phyloP scores from a whole-genome alignment of 2,888 invertebrate genomes.

The Limulus polyphemus region DNA sequence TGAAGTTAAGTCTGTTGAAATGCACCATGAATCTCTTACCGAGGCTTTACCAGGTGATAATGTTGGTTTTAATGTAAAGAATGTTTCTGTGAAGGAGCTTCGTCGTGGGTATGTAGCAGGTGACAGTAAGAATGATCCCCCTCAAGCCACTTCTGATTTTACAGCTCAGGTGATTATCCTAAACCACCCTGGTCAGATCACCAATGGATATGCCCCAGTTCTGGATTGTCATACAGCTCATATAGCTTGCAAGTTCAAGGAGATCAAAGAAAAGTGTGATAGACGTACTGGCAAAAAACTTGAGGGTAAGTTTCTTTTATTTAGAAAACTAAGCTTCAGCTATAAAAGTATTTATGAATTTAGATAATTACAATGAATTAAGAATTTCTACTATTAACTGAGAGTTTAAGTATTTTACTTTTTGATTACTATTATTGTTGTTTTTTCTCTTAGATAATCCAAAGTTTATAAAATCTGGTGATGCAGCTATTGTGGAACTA shows the following conservation, averaged over 20 bases:
- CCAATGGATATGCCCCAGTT: slow-evolving; percentile 97
- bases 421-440: too few species aligned
- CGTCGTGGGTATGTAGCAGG: slow-evolving; percentile 98
- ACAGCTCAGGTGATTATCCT: slow-evolving; percentile 96
- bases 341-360: too few species aligned
- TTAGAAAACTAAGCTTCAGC: too few species aligned
- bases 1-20: slow-evolving; percentile 99
- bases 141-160: slow-evolving; percentile 85
- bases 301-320: slow-evolving; percentile 15
- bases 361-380: too few species aligned
- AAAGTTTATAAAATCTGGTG: slow-evolving; percentile 91
- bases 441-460: slow-evolving; percentile 60
- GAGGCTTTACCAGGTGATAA: slow-evolving; percentile 92
- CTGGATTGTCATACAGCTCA: slow-evolving; percentile 99
- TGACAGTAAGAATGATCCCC: slow-evolving; percentile 93
- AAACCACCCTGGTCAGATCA: slow-evolving; percentile 99
- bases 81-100: slow-evolving; percentile 93
- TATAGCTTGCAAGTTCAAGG: slow-evolving; percentile 98
- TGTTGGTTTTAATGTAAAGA: slow-evolving; percentile 99
- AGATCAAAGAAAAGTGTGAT: slow-evolving; percentile 97
- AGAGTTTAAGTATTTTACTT: too few species aligned
- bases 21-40: slow-evolving; percentile 88
- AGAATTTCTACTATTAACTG: too few species aligned
- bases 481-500: slow-evolving; percentile 88
- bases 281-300: slow-evolving; percentile 74